A percentile compares a stretch with the other conserved stretches of the same genome.
These are phyloP conservation scores for Coilia nasus DNA, from an alignment of 2,797 vertebrate species.

Conservation along the genomic window DNA sequence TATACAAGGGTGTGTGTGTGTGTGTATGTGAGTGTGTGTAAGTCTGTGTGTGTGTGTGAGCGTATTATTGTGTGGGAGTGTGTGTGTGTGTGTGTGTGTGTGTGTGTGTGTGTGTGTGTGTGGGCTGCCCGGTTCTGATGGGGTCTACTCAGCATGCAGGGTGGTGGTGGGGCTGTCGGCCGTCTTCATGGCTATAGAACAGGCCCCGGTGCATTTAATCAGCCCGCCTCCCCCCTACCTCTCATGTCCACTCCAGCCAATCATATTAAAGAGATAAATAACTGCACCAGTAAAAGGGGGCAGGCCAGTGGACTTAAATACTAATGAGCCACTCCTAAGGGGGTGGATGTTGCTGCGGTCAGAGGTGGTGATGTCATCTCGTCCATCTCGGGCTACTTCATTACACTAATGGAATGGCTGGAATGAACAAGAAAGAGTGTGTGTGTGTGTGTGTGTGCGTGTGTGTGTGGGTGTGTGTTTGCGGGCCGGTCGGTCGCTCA, in stretches of 20 bases:
- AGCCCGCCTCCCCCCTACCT: conserved; percentile 38
- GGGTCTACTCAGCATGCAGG: conserved; percentile 55
- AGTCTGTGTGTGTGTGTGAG: too few relatives aligned
- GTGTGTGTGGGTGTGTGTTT: not conserved
- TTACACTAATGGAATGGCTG: conserved; percentile 78
- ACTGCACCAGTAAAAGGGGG: conserved; percentile 70
- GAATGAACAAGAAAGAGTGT: conserved; percentile 47
- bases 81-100: not conserved
- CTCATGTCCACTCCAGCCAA: conserved; percentile 70
- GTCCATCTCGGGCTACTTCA: conserved; percentile 76
- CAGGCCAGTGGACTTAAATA: conserved; percentile 63
- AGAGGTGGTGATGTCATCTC: conserved; percentile 75
- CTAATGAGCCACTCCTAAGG: conserved; percentile 62
- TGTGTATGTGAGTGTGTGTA: too few relatives aligned
- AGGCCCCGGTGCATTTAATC: conserved; percentile 71
- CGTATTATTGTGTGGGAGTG: too few relatives aligned
- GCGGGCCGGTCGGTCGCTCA: not conserved
- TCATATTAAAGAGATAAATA: conserved; percentile 78
- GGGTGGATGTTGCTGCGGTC: conserved; percentile 57
- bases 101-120: not conserved
- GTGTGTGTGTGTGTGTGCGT: conserved; percentile 4
- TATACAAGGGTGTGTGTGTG: too few relatives aligned
- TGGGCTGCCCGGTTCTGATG: not conserved
- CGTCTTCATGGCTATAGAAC: conserved; percentile 61
- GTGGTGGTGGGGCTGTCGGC: conserved; percentile 29